Base-by-base conservation (phyloP, 2,113 vertebrate genomes). In the Tiliqua scincoides region DNA sequence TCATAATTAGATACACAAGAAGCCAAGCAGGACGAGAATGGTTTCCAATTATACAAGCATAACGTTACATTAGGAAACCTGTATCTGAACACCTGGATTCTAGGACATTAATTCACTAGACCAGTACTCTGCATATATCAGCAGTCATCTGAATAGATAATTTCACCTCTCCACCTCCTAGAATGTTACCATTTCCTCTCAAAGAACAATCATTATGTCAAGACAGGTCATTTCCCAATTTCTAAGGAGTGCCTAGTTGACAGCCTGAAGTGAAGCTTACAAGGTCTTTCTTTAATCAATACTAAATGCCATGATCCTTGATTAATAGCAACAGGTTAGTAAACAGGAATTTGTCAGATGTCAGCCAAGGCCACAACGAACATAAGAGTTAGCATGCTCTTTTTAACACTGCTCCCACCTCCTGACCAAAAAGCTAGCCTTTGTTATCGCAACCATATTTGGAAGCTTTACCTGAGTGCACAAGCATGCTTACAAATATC, bases 1-100 rank as follows among this genome's bases (percentile, higher is more conserved):
- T 59, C 77, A 79, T 77, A 85, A 91, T 72, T 79, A 88, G 52
- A 70, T 80, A 84, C 1, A 52, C n/a, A 32, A 75, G 79, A 89
- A 72, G 43, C 72, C 90, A 93, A 91, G 6, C 6, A 86, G 76
- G 82, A 65, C 77, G 4, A 85, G 82, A 79, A 83, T 62, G 6
- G 89, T 83, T 90, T 91, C 84, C 88, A 85, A 86, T 76, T 86
- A 54, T 18, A 80, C 61, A 71, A 91, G 76, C 88, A 3, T 0
- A 90, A 67, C 14, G 57, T 43, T 70, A 89, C 63, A 40, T 54
- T 81, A 83, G 86, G 52, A 92, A 82, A 9, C 30, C 89, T 68
- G 91, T n/a, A 88, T 20, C 76, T 48, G 0, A 88, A 32, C 65
- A 93, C 79, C 7, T 85, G 84, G 89, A 82, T 80, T 25, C 74